Base-by-base conservation (phyloP, 2,888 invertebrate genomes). In the Cosmorhoe ocellata region DNA sequence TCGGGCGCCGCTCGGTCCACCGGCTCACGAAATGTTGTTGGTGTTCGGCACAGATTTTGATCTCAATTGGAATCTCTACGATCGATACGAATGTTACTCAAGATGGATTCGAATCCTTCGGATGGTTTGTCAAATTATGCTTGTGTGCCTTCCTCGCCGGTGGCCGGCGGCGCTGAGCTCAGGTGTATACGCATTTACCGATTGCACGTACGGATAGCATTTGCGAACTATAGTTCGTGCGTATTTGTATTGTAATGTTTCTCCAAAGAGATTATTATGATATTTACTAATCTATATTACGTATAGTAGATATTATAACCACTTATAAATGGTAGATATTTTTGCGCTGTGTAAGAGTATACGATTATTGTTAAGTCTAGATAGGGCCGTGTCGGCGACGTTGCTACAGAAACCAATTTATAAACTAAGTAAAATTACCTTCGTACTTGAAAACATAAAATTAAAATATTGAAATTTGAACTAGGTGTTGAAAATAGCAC, bases 281-380 rank as follows among this genome's bases (percentile, higher is more conserved):
- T 76, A 69, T 18, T 3, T 76, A 71, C 66, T 65, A 45, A 56
- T 43, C 69, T 71, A 65, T 71, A 74, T 75, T 76, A 61, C 47
- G 69, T 76, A 77, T 71, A 74, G 71, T 71, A 71, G 76, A 70
- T 72, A n/a, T n/a, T n/a, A n/a, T n/a, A 70, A 59, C 61, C 48
- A 61, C 72, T 69, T 69, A 70, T 67, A 64, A 70, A 65, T 66
- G 61, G 72, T 79, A 79, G 77, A 74, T 76, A 82, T 79, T 79
- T 81, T 79, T 81, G 83, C 75, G 86, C 82, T 82, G 84, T 84
- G 82, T 84, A 81, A 88, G 61, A 80, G 86, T 87, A 87, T 89
- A 89, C 85, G 87, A 87, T 75, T 84, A 73, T 77, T 75, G 74
- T 76, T 61, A 61, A 56, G 45, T 52, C 38, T 77, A 74, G 69